Evolutionary conservation across 2,888 invertebrate genomes (phyloP).

Genomic region (Branchellion lobata): DNA sequence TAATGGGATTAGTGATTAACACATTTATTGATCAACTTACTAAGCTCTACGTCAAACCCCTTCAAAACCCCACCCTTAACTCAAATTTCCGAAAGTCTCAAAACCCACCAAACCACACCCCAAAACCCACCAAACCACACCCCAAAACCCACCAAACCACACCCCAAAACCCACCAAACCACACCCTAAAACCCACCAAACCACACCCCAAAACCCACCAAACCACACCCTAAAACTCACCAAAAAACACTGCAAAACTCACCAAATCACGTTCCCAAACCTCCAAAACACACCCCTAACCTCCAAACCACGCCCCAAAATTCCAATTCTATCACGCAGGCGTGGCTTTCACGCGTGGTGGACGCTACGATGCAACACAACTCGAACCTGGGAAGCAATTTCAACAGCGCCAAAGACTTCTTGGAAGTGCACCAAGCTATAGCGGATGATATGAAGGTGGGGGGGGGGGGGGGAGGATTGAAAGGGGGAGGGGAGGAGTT

Average conservation of each 20-base stretch:
- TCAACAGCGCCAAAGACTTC: constrained; percentile 70
- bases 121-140: not conserved
- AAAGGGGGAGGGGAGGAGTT: too few species aligned
- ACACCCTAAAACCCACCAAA: too few species aligned
- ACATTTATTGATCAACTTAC: too few species aligned
- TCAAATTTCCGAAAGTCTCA: not conserved
- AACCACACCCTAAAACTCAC: too few species aligned
- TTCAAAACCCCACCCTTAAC: too few species aligned
- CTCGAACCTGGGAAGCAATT: constrained; percentile 71
- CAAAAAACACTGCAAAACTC: too few species aligned
- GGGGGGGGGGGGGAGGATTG: not conserved
- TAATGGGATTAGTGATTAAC: too few species aligned
- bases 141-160: not conserved
- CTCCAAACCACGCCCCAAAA: not conserved
- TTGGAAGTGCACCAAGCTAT: constrained; percentile 74
- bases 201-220: too few species aligned
- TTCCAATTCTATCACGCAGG: constrained; percentile 63
- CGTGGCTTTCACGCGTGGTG: constrained; percentile 75
- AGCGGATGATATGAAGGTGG: constrained; percentile 72
- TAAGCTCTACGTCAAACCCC: too few species aligned
- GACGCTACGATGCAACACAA: constrained; percentile 74
- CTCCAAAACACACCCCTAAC: not conserved
- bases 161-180: too few species aligned
- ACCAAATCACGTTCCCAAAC: too few species aligned
- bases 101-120: not conserved